Percentiles rank a stretch among this genome's conserved stretches.
phyloP scores from a whole-genome alignment of 30 jellyfish, hydroid and myxozoan genomes.

The Phacellophora camtschatica region DNA sequence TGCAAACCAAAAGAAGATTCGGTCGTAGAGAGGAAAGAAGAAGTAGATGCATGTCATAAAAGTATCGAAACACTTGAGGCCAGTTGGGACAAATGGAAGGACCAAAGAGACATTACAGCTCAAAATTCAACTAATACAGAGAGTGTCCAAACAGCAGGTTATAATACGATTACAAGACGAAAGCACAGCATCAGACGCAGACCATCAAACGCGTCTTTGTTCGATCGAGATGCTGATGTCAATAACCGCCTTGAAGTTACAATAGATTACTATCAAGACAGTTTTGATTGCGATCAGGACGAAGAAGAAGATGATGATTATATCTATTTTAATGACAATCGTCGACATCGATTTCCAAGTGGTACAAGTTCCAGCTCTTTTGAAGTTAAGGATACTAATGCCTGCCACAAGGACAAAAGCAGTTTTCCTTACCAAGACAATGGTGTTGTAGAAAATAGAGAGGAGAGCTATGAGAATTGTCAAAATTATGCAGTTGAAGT shows the following conservation, averaged over 20 bases:
- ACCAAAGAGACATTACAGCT: background rate
- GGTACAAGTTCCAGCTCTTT: conserved; percentile 31
- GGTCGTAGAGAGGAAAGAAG: background rate
- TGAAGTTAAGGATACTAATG: background rate
- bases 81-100: background rate
- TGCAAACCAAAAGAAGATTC: background rate
- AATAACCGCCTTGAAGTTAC: conserved; percentile 52
- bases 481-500: background rate
- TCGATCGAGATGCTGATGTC: background rate
- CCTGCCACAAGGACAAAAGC: background rate
- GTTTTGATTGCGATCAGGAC: conserved; percentile 61
- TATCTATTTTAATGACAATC: background rate
- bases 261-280: conserved; percentile 67
- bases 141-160: background rate
- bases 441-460: background rate
- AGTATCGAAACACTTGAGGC: background rate
- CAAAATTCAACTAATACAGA: background rate
- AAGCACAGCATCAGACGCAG: conserved; percentile 28
- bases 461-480: too few species aligned
- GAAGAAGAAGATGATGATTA: conserved; percentile 32
- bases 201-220: background rate
- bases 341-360: background rate
- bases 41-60: too few species aligned
- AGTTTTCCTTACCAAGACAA: background rate
- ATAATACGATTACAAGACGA: background rate